Evolutionary conservation across 2,888 invertebrate genomes (phyloP).

Genomic region (Thereva unica): DNA sequence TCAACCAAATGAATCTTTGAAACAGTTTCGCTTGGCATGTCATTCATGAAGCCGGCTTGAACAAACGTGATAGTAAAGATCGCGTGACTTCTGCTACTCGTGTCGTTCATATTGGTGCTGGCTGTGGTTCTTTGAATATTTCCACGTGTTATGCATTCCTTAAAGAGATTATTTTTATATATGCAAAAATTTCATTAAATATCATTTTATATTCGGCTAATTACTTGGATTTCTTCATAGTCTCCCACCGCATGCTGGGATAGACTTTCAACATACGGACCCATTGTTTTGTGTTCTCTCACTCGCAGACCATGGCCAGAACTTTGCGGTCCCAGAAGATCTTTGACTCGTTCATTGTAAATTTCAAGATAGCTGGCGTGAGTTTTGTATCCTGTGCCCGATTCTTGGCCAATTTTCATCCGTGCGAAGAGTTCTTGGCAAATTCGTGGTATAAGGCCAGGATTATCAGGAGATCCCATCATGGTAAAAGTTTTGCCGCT

Average conservation of each 20-base stretch:
- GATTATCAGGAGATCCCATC: slow-evolving; percentile 81
- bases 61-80: slow-evolving; percentile 90
- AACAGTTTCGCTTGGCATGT: slow-evolving; percentile 86
- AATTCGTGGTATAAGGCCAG: slow-evolving; percentile 83
- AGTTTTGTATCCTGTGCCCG: slow-evolving; percentile 81
- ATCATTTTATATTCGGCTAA: background rate
- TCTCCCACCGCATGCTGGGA: slow-evolving; percentile 85
- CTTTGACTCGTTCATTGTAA: slow-evolving; percentile 82
- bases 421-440: slow-evolving; percentile 81
- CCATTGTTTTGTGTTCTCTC: slow-evolving; percentile 77
- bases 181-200: slow-evolving; percentile 4
- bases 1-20: slow-evolving; percentile 90
- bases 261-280: slow-evolving; percentile 85
- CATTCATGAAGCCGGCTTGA: slow-evolving; percentile 83
- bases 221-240: slow-evolving; percentile 82
- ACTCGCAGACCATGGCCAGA: slow-evolving; percentile 74
- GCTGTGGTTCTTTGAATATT: slow-evolving; percentile 84
- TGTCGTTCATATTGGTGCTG: slow-evolving; percentile 90
- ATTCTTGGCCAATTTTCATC: slow-evolving; percentile 79
- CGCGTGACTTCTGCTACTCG: slow-evolving; percentile 88
- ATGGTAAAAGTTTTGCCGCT: slow-evolving; percentile 91
- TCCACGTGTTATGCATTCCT: slow-evolving; percentile 79
- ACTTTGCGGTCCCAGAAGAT: slow-evolving; percentile 65
- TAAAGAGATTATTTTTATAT: slow-evolving; percentile 39
- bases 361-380: slow-evolving; percentile 87